Evolutionary conservation across 2,113 vertebrate species (phyloP), one percentile per base, ranked within the genome.

Genomic region (Oreochromis niloticus): DNA sequence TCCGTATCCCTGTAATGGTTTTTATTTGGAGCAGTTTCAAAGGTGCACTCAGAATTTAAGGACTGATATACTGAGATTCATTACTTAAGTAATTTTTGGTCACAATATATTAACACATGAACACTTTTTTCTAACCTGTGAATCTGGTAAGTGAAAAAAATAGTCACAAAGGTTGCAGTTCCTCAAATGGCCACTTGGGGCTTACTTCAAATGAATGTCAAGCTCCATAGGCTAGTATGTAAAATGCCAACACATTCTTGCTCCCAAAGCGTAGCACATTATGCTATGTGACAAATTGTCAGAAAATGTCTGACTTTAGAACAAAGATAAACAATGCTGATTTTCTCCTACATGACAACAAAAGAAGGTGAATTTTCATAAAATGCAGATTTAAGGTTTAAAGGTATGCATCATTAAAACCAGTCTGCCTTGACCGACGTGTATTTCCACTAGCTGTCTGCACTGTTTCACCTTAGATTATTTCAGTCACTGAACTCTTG

Each of bases 131-230:
- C 39, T 24, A 71, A 71, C 36, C n/a, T 71, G 12, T 7, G 0
- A 66, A 24, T 71, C 19, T 71, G 63, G 22, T 13, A 71, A 14
- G 12, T 41, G 36, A 43, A 41, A 36, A n/a, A 24, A 71, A 71
- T 19, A 9, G 63, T 68, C 34, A 13, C 7, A 71, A 24, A 43
- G n/a, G 16, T 16, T 71, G 39, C 39, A 71, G 39, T 71, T 71
- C 7, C 36, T 71, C 36, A 71, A 71, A 71, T 16, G 39, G n/a
- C 66, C 66, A 43, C 12, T 71, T 43, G 66, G 66, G 66, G 39
- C n/a, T 71, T 16, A 2, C 4, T 71, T 71, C 39, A 43, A 43
- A 24, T 14, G 39, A 6, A 71, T 22, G 36, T 68, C 0, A 41
- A 39, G n/a, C 63, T 41, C 3, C 36, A 4, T 41, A 16, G 57